Conservation (phyloP, 2,797 vertebrate species). For the Halcyon chelicuti region DNA sequence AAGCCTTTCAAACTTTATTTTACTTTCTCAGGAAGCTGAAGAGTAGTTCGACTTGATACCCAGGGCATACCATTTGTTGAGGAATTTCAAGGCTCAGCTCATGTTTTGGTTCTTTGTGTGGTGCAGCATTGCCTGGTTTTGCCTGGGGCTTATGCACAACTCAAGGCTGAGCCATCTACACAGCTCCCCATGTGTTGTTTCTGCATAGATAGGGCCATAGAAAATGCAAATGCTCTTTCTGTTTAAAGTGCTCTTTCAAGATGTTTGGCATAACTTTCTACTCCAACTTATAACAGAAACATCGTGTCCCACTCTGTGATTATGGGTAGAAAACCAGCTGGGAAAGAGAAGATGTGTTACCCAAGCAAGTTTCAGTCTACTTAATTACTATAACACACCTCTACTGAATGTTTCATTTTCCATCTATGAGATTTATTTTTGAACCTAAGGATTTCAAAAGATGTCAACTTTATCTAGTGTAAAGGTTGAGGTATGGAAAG, state of each 20-base stretch:
- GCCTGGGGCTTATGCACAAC: no score
- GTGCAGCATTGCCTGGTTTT: no score
- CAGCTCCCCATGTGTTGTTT: no score
- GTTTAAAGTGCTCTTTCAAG: neutral
- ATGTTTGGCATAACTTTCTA: neutral
- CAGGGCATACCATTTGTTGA: no score
- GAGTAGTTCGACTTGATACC: no score
- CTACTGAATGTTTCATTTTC: neutral
- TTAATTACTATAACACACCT: neutral
- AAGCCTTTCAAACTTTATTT: no score
- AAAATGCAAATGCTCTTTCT: neutral
- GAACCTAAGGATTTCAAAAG: neutral
- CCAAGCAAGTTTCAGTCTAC: neutral
- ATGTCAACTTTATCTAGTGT: neutral
- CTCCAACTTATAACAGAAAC: neutral
- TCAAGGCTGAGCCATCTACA: no score
- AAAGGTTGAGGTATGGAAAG: neutral
- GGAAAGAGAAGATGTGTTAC: neutral
- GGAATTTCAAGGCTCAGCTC: no score
- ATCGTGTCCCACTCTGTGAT: neutral
- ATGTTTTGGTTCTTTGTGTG: no score
- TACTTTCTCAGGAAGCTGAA: no score
- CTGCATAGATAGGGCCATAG: no score
- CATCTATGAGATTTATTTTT: neutral
- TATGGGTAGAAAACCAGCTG: neutral